Evolutionary conservation across 2,888 invertebrate genomes (phyloP).

Genomic region (Drosophila anomalata): DNA sequence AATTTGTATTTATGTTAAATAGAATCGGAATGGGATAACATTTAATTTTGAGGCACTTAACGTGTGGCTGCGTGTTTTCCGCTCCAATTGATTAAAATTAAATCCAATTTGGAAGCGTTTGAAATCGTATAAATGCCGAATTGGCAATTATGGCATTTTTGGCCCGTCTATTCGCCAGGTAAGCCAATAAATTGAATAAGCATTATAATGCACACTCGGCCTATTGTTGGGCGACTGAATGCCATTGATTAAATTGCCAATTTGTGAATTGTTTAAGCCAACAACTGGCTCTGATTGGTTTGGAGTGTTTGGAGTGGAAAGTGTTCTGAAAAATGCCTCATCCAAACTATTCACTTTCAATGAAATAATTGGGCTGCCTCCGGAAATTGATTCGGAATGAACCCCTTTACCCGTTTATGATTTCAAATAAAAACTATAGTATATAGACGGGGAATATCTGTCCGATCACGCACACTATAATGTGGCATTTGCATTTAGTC

Average conservation of each 20-base stretch:
- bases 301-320: no score
- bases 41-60: neutral
- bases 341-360: no score
- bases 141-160: constrained; percentile 1
- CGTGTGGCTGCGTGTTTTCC: neutral
- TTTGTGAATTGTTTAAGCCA: neutral
- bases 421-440: neutral
- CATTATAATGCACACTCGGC: neutral
- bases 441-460: constrained; percentile 6
- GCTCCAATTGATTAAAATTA: neutral
- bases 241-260: neutral
- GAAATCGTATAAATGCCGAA: neutral
- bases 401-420: no score
- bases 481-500: constrained; percentile 29
- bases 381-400: no score
- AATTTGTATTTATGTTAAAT: neutral
- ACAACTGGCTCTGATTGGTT: neutral
- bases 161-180: neutral
- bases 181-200: neutral
- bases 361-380: no score
- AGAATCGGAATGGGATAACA: neutral
- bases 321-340: neutral
- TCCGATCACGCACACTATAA: constrained; percentile 27
- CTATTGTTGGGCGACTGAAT: neutral
- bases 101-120: neutral